A percentile compares a stretch with the other conserved stretches of the same genome.
Conservation (phyloP, 2,797 vertebrate genomes). For the Sebastolobus altivelis region DNA sequence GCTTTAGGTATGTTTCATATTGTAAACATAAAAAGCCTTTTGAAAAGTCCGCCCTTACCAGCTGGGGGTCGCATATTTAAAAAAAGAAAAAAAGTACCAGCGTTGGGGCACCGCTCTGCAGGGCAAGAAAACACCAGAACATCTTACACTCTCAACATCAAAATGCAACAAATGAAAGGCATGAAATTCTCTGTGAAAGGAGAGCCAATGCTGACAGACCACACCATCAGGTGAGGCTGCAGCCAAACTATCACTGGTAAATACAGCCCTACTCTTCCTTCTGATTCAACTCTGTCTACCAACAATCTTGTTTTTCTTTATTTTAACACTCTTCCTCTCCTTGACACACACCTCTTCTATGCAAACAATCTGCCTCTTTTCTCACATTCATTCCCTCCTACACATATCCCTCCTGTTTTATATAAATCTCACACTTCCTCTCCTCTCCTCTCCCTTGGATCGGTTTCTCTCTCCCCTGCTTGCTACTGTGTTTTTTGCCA, state of each 20-base stretch:
- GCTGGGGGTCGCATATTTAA: constrained; percentile 48
- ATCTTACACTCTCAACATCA: constrained; percentile 64
- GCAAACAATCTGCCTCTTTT: constrained; percentile 48
- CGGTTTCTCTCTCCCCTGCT: constrained; percentile 41
- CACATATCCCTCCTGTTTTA: constrained; percentile 28
- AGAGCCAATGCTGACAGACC: constrained; percentile 15
- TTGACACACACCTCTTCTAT: constrained; percentile 23
- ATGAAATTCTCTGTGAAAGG: constrained; percentile 72
- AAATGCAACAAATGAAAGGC: constrained; percentile 76
- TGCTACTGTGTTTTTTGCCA: constrained; percentile 54
- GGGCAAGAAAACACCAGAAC: constrained; percentile 54
- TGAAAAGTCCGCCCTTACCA: constrained; percentile 35
- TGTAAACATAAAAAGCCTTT: constrained; percentile 42
- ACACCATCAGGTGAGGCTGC: constrained; percentile 54
- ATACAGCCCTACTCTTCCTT: constrained; percentile 6
- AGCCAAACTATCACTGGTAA: constrained; percentile 17
- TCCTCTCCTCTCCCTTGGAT: constrained; percentile 1
- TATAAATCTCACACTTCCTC: constrained; percentile 44
- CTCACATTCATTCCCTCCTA: constrained; percentile 53
- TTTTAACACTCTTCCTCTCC: constrained; percentile 11
- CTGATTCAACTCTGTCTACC: constrained; percentile 13
- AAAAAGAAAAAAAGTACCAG: constrained; percentile 22
- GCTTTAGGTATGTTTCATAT: constrained; percentile 18
- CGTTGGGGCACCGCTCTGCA: constrained; percentile 15
- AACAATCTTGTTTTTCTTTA: constrained; percentile 23